Evolutionary conservation across 2,113 vertebrate genomes (phyloP).

Genomic region (Pteropus alecto): DNA sequence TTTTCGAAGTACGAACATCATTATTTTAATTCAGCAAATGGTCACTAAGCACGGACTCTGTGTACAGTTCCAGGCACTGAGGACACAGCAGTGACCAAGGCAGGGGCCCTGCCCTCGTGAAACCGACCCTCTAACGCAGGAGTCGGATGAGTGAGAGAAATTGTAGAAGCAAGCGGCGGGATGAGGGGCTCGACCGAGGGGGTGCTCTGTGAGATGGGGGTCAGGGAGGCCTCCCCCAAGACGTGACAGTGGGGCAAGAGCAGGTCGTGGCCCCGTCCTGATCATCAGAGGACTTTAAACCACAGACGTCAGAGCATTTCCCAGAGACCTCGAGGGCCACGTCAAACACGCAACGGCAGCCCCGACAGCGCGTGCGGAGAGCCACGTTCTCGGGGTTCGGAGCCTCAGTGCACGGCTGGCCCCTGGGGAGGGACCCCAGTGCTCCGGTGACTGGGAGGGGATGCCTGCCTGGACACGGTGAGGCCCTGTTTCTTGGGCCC

Average conservation of each 20-base stretch:
- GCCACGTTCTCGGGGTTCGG: not conserved
- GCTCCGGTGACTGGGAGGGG: not conserved
- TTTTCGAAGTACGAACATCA: not conserved
- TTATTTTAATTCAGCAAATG: not conserved
- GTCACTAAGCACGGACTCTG: not conserved
- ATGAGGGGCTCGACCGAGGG: too few relatives aligned
- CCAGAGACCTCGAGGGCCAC: not conserved
- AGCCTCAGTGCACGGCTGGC: not conserved
- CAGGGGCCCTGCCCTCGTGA: not conserved
- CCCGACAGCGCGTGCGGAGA: not conserved
- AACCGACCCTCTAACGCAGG: not conserved
- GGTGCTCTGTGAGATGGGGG: not conserved
- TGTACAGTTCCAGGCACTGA: not conserved
- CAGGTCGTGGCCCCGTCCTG: not conserved
- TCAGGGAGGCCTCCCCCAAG: not conserved
- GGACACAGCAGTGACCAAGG: not conserved
- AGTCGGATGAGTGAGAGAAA: not conserved
- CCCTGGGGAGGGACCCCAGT: not conserved
- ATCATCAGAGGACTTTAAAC: not conserved
- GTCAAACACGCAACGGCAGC: not conserved
- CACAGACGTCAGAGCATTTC: not conserved
- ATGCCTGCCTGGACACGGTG: too few relatives aligned
- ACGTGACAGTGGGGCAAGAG: rapidly evolving
- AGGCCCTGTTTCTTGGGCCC: not conserved
- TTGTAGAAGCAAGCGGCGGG: not conserved